Evolutionary conservation across 2,888 invertebrate genomes (phyloP).

Genomic region (Sepioteuthis lessoniana): DNA sequence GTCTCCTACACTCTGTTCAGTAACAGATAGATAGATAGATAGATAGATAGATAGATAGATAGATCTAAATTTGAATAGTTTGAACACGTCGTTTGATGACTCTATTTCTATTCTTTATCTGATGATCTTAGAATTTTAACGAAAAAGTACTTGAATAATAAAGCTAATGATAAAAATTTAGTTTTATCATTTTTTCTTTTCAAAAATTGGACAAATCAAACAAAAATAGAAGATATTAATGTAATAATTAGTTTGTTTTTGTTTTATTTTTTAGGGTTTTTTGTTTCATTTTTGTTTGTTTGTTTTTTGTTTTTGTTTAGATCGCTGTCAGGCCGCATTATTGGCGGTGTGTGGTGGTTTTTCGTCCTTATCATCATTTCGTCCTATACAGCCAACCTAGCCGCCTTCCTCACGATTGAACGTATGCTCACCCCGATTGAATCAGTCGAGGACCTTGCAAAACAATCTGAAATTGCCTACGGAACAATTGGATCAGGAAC

Average conservation of each 20-base stretch:
- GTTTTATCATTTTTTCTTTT: too few relatives aligned
- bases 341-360: constrained; percentile 99
- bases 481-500: constrained; percentile 85
- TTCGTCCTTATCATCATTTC: constrained; percentile 98
- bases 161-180: too few relatives aligned
- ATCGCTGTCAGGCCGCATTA: constrained; percentile 93
- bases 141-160: too few relatives aligned
- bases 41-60: constrained; percentile 10
- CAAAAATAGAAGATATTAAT: too few relatives aligned
- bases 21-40: background rate
- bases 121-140: too few relatives aligned
- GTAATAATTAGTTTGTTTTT: too few relatives aligned
- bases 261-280: too few relatives aligned
- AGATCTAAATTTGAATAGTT: too few relatives aligned
- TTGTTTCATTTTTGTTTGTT: constrained; percentile 35
- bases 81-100: too few relatives aligned
- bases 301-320: constrained; percentile 75
- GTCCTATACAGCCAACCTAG: constrained; percentile 97
- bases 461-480: constrained; percentile 79
- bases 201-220: too few relatives aligned
- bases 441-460: constrained; percentile 90
- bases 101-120: too few relatives aligned
- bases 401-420: constrained; percentile 95
- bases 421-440: constrained; percentile 96
- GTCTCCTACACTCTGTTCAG: too few relatives aligned